A percentile compares a stretch with the other conserved stretches of the same genome.
Evolutionary conservation across 2,113 vertebrate species (phyloP).

Genomic region (Gambusia holbrooki): DNA sequence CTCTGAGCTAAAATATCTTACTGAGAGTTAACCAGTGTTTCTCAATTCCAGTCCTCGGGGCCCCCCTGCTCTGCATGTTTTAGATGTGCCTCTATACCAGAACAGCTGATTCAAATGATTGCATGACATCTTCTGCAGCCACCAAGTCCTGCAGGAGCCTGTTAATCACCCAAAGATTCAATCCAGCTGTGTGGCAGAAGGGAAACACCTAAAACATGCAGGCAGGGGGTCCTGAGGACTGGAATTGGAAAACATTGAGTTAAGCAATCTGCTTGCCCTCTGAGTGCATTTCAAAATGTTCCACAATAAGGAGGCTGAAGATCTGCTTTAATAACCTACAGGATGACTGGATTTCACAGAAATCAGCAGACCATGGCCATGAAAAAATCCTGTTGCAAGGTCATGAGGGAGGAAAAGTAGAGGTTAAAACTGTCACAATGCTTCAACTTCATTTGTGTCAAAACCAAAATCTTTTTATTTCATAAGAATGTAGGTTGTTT

Average conservation of each 20-base stretch:
- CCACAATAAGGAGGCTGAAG: neutral
- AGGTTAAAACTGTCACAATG: neutral
- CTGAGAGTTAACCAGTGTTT: neutral
- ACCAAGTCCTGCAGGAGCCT: no score
- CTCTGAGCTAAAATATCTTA: neutral
- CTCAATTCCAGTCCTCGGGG: no score
- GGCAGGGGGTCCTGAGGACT: no score
- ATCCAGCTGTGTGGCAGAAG: no score
- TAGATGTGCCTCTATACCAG: no score
- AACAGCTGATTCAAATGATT: no score
- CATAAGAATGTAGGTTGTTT: neutral
- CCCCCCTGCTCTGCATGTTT: no score
- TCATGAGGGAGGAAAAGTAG: neutral
- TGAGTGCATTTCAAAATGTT: slow-evolving; percentile 11
- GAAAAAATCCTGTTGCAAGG: neutral
- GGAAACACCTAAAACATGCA: no score
- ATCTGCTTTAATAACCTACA: slow-evolving; percentile 14
- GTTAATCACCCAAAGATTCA: no score
- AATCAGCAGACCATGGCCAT: slow-evolving; percentile 3
- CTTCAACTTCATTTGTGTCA: neutral
- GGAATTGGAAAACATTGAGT: neutral
- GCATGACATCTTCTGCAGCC: no score
- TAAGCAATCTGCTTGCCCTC: slow-evolving; percentile 17
- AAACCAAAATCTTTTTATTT: neutral
- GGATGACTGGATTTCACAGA: neutral